phyloP scores from a whole-genome alignment of 2,888 invertebrate genomes.

The Furcula furcula region DNA sequence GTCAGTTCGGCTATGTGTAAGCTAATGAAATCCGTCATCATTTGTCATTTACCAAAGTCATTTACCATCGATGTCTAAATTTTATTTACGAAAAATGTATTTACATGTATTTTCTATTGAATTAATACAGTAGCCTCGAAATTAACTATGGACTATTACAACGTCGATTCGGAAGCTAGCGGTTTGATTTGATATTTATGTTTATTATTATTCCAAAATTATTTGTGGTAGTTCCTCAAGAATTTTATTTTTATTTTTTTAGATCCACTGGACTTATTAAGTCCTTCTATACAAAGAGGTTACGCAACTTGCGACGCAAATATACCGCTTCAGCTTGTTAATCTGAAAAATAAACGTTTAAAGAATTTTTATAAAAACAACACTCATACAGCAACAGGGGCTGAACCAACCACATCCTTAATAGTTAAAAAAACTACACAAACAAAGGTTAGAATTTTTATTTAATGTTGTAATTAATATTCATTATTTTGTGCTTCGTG shows the following conservation, averaged over 20 bases:
- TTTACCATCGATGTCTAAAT: constrained; percentile 26
- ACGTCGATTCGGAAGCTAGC: constrained; percentile 43
- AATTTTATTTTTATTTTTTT: constrained; percentile 39
- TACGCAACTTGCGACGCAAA: constrained; percentile 1
- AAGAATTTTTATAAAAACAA: constrained; percentile 7
- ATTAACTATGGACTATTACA: constrained; percentile 52
- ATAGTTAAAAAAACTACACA: constrained; percentile 42
- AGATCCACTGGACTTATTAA: constrained; percentile 56
- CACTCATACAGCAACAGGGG: neutral
- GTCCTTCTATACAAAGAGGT: constrained; percentile 46
- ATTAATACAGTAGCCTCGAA: constrained; percentile 30
- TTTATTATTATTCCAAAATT: constrained; percentile 12
- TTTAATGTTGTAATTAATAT: neutral
- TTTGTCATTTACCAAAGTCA: too few relatives aligned
- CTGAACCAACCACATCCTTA: constrained; percentile 31
- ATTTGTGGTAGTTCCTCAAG: constrained; percentile 10
- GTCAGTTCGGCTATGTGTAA: too few relatives aligned
- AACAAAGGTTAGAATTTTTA: constrained; percentile 28
- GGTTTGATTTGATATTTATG: constrained; percentile 39
- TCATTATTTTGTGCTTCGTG: constrained; percentile 3
- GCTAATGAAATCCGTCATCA: too few relatives aligned
- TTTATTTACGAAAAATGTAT: constrained; percentile 21
- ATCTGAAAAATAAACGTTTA: neutral
- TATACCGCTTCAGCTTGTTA: constrained; percentile 3
- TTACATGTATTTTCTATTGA: constrained; percentile 23